These are phyloP conservation scores for Hetaerina americana DNA, from an alignment of 1,140 invertebrate genomes.

Conservation along the genomic window DNA sequence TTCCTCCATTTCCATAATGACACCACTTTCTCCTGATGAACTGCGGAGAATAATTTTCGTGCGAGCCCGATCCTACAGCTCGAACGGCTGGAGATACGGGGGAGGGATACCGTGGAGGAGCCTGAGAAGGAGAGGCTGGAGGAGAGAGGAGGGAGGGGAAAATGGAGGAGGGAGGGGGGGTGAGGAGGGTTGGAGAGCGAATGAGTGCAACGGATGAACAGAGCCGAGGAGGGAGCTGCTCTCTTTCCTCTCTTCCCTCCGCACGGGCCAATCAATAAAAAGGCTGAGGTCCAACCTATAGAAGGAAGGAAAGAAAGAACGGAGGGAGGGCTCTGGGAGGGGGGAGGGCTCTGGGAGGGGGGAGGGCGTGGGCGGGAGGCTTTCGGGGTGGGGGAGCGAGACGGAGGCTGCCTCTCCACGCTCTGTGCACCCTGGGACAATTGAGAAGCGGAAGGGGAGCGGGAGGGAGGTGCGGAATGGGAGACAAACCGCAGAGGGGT, in stretches of 20 bases:
- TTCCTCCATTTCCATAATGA: too few relatives aligned
- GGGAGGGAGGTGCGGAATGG: neutral
- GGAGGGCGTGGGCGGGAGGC: too few relatives aligned
- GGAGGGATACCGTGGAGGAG: neutral
- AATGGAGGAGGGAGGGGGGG: neutral
- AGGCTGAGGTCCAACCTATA: neutral
- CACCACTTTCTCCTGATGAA: too few relatives aligned
- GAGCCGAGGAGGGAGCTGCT: too few relatives aligned
- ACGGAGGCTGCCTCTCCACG: too few relatives aligned
- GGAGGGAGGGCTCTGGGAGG: too few relatives aligned
- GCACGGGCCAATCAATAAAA: neutral
- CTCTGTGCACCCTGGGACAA: neutral
- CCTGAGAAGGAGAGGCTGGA: neutral
- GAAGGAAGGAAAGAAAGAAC: too few relatives aligned
- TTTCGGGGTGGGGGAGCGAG: too few relatives aligned
- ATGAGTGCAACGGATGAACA: too few relatives aligned
- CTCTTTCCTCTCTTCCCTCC: neutral
- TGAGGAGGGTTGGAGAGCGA: neutral
- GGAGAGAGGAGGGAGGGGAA: neutral
- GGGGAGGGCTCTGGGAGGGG: too few relatives aligned
- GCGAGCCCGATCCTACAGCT: too few relatives aligned
- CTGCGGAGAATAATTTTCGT: too few relatives aligned
- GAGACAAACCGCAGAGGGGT: neutral
- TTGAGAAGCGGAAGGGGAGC: neutral
- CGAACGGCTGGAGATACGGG: neutral